Conservation (phyloP, 92 coral and sea anemone genomes). For the Palythoa caribaeorum region DNA sequence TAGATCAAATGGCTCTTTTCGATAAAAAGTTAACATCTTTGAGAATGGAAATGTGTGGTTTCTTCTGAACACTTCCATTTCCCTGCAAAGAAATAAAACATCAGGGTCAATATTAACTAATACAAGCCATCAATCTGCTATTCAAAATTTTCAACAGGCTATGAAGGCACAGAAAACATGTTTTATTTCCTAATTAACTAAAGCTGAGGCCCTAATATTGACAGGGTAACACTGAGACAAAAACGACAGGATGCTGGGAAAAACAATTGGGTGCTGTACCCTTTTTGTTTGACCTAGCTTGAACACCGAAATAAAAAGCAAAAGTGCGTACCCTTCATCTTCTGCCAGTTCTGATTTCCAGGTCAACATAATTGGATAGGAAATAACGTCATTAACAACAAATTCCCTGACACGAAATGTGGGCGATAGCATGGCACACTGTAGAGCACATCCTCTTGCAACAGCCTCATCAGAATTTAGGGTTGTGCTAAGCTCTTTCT, state of each 20-base stretch:
- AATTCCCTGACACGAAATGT: constrained; percentile 98
- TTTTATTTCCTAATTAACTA: no score
- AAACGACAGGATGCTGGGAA: no score
- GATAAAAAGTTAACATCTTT: constrained; percentile 94
- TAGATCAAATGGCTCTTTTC: constrained; percentile 92
- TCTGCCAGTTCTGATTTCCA: constrained; percentile 92
- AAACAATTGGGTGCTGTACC: no score
- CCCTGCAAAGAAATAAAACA: constrained; percentile 65
- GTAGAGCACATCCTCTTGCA: constrained; percentile 98
- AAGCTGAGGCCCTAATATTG: no score
- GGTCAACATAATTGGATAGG: constrained; percentile 88
- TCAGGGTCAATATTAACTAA: background rate
- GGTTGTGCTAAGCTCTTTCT: constrained; percentile 89
- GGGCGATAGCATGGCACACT: constrained; percentile 98
- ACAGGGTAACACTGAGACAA: no score
- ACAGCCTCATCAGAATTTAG: constrained; percentile 98
- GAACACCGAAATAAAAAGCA: background rate
- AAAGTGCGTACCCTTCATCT: constrained; percentile 80
- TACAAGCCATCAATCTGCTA: background rate
- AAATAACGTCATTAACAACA: constrained; percentile 83
- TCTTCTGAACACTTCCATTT: constrained; percentile 89
- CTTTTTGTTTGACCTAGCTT: no score
- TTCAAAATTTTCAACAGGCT: no score
- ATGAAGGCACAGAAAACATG: no score
- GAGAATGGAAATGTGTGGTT: constrained; percentile 91